Evolutionary conservation across 2,113 vertebrate genomes (phyloP), one percentile per base, ranked within the genome.

Genomic region (Actenoides lindsayi): DNA sequence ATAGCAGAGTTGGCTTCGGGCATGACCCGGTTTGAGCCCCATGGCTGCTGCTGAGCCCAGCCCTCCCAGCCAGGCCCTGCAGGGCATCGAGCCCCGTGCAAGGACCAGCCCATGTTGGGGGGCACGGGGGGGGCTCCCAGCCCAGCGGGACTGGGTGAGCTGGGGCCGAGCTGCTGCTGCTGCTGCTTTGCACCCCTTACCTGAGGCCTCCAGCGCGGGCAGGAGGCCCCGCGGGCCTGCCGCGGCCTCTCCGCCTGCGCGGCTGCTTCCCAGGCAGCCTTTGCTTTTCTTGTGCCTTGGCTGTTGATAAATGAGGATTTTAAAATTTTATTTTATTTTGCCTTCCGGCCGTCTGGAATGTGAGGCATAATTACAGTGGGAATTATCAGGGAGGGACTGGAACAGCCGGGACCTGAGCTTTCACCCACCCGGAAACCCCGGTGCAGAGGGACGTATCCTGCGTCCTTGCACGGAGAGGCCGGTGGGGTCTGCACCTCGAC

Each of bases 341-440:
- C 82, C 95, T 80, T 85, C 82, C 71, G 77, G 79, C 67, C 16
- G 31, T 90, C 93, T 94, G 91, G 90, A 86, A 90, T 88, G 73
- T 8, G 77, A 41, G 59, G 75, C 18, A 76, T 96, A 77, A 93
- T 94, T 95, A 77, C 74, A 85, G 13, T 0, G 10, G 81, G 91
- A 94, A 94, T 94, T 75, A 79, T 50, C 50, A 85, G 81, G 87
- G 81, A 96, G 91, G 84, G 62, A 57, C 18, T 76, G 81, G 74
- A 75, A 42, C 69, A 85, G 87, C 78, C 79, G 87, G 48, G 82
- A 62, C 53, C 65, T 93, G 89, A 90, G 89, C 81, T 94, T 57
- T 91, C 70, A 62, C 84, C 81, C 63, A 83, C 87, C 89, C 90
- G 90, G 90, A 73, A 83, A 73, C 37, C 2, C 84, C 82, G 78